Conservation (phyloP, 2,797 vertebrate species). For the Pristis pectinata region DNA sequence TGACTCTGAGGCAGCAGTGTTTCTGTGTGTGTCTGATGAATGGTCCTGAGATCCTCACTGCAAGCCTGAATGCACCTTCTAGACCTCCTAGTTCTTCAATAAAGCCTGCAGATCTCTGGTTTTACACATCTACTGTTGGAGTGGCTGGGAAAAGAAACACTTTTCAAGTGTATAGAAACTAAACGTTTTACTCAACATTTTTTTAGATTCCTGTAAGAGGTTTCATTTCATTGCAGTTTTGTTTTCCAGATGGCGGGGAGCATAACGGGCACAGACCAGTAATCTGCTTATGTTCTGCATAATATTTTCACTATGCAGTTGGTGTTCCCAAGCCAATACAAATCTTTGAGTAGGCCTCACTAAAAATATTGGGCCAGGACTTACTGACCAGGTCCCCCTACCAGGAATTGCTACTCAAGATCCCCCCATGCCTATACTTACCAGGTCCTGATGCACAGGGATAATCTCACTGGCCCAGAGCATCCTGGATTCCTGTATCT, state of each 20-base stretch:
- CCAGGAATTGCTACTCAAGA: too few species aligned
- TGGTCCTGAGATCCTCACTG: too few species aligned
- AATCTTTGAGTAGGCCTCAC: neutral
- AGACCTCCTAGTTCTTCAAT: too few species aligned
- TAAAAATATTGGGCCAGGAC: neutral
- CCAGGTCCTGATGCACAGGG: too few species aligned
- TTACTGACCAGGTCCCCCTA: too few species aligned
- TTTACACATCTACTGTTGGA: neutral
- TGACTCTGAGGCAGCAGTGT: too few species aligned
- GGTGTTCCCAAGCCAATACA: neutral
- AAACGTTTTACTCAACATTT: neutral
- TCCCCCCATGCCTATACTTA: too few species aligned
- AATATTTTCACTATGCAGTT: too few species aligned
- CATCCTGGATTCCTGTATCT: too few species aligned
- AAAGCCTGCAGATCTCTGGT: neutral
- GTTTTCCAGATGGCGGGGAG: neutral
- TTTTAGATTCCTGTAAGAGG: neutral
- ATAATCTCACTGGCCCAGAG: too few species aligned
- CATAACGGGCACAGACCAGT: neutral
- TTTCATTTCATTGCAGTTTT: neutral
- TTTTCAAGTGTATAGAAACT: neutral
- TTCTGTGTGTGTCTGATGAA: too few species aligned
- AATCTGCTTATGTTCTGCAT: neutral
- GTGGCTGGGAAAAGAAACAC: neutral
- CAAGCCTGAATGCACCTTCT: too few species aligned